phyloP scores from a whole-genome alignment of 2,797 vertebrate genomes.

The Centroberyx gerrardi region DNA sequence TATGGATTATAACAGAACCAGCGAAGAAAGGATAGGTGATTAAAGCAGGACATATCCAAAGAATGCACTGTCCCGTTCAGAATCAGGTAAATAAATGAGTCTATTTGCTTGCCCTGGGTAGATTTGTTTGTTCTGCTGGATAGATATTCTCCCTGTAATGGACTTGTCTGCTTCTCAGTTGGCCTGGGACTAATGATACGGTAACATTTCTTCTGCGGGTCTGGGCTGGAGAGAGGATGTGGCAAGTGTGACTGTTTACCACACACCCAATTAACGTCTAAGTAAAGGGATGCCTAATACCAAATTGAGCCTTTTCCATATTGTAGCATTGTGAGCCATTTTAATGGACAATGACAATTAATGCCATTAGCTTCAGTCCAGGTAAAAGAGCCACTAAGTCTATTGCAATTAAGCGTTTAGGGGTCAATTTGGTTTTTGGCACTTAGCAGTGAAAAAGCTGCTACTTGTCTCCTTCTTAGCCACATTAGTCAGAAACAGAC shows the following conservation, averaged over 20 bases:
- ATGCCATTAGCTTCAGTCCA: conserved; percentile 13
- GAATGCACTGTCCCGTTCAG: neutral
- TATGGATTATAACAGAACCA: conserved; percentile 1
- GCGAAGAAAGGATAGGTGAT: neutral
- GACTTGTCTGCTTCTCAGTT: neutral
- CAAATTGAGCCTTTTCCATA: conserved; percentile 20
- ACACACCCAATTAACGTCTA: conserved; percentile 9
- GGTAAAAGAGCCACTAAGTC: conserved; percentile 16
- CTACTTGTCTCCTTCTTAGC: neutral
- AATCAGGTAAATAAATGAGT: neutral
- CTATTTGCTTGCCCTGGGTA: neutral
- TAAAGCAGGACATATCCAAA: neutral
- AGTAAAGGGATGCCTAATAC: conserved; percentile 26
- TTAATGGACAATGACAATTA: conserved; percentile 20
- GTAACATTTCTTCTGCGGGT: neutral
- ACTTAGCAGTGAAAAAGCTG: conserved; percentile 24
- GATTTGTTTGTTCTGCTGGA: neutral
- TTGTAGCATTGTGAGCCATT: conserved; percentile 27
- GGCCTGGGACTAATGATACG: neutral
- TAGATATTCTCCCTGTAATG: neutral
- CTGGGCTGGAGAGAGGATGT: conserved; percentile 5
- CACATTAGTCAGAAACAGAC: conserved; percentile 16
- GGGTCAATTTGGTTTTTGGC: conserved; percentile 12
- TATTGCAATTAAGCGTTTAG: neutral
- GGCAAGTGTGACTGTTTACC: conserved; percentile 18